Percentiles rank a stretch among this genome's conserved stretches.
Conservation (phyloP, 2,797 vertebrate genomes). For the Lepilemur ruficaudatus region DNA sequence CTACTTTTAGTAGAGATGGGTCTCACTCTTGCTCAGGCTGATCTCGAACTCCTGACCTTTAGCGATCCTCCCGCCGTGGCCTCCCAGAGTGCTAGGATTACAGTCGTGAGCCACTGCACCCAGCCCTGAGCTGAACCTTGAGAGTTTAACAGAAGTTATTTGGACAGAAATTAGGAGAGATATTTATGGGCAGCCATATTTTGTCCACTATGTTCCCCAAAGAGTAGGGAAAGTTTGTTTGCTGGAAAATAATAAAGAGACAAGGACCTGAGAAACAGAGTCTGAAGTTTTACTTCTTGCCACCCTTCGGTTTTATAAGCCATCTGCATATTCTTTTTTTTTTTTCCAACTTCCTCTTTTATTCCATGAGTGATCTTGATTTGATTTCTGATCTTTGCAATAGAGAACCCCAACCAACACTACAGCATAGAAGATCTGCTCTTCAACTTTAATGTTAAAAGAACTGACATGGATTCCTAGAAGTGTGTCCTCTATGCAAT, state of each 20-base stretch:
- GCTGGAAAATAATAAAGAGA: not conserved
- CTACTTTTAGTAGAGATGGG: too few species aligned
- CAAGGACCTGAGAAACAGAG: not conserved
- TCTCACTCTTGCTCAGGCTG: too few species aligned
- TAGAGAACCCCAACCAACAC: not conserved
- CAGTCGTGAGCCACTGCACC: too few species aligned
- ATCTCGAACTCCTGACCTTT: too few species aligned
- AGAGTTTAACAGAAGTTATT: too few species aligned
- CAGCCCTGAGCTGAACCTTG: too few species aligned
- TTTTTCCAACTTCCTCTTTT: not conserved
- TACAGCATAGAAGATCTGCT: not conserved
- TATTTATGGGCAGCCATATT: not conserved
- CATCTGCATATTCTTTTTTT: not conserved
- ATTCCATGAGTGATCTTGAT: not conserved
- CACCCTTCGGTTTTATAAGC: not conserved
- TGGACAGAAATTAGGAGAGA: too few species aligned
- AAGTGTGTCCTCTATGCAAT: not conserved
- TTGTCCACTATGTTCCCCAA: not conserved
- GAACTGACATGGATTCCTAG: not conserved
- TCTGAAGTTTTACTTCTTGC: not conserved
- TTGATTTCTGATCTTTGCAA: slow-evolving; percentile 28
- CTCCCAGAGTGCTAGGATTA: too few species aligned
- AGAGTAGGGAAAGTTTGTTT: not conserved
- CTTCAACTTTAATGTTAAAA: not conserved
- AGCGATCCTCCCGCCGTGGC: too few species aligned